Conservation (phyloP, 2,113 vertebrate species). For the Indri indri region DNA sequence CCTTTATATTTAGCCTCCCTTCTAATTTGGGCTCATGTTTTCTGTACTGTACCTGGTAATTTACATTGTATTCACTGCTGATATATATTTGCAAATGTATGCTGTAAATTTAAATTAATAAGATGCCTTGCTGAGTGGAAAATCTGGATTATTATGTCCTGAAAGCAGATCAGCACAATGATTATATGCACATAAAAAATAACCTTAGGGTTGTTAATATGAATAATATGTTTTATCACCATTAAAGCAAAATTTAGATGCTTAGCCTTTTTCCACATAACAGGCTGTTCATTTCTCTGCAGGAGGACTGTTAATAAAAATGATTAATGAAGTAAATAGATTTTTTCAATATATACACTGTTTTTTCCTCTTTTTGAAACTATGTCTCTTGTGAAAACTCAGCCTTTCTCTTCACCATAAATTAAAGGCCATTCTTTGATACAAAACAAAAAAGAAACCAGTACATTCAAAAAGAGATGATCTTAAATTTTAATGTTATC, state of each 20-base stretch:
- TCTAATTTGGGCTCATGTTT: constrained; percentile 24
- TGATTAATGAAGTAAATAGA: constrained; percentile 68
- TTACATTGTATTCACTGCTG: constrained; percentile 20
- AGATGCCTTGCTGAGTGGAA: constrained; percentile 60
- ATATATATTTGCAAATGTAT: constrained; percentile 46
- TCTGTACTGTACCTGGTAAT: constrained; percentile 8
- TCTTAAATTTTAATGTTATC: neutral
- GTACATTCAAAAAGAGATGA: neutral
- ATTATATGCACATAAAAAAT: constrained; percentile 73
- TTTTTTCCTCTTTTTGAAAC: constrained; percentile 44
- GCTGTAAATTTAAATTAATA: constrained; percentile 67
- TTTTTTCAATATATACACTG: constrained; percentile 47
- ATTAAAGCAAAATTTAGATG: constrained; percentile 66
- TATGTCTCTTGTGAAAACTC: neutral
- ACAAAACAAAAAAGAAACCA: neutral
- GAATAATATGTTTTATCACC: constrained; percentile 65
- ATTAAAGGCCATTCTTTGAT: neutral
- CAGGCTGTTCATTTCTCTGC: constrained; percentile 47
- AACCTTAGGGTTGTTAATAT: constrained; percentile 62
- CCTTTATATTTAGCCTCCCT: neutral
- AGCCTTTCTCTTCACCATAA: neutral
- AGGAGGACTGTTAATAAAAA: constrained; percentile 69
- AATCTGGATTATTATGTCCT: constrained; percentile 69
- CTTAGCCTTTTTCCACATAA: constrained; percentile 56
- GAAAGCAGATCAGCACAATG: constrained; percentile 45